Evolutionary conservation across 53 echinoderm and acorn worm species (phyloP).

Genomic region (Echinarachnius parma): DNA sequence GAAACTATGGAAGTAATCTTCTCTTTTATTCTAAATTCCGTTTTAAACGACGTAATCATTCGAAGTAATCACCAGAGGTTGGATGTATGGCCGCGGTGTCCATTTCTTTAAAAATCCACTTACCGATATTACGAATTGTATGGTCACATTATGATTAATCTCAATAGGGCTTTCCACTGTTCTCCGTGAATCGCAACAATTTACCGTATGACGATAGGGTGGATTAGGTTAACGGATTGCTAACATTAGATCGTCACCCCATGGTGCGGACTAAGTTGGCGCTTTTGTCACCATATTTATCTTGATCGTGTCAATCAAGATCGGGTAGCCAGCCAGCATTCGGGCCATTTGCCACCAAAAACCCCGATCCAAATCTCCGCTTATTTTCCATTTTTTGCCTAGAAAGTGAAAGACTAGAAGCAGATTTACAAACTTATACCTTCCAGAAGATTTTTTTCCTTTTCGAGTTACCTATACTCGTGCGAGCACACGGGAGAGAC

Average conservation of each 20-base stretch:
- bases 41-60: slow-evolving; percentile 26
- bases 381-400: slow-evolving; percentile 28
- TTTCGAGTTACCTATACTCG: slow-evolving; percentile 39
- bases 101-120: slow-evolving; percentile 42
- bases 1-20: background rate
- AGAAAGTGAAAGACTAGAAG: slow-evolving; percentile 45
- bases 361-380: slow-evolving; percentile 44
- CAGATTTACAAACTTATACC: slow-evolving; percentile 28
- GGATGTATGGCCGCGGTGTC: slow-evolving; percentile 6
- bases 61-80: slow-evolving; percentile 11
- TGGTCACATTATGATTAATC: slow-evolving; percentile 16
- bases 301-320: slow-evolving; percentile 31
- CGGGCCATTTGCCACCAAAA: slow-evolving; percentile 43
- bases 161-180: slow-evolving; percentile 19
- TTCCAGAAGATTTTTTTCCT: background rate
- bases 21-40: background rate
- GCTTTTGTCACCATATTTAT: slow-evolving; percentile 45
- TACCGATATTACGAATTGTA: slow-evolving; percentile 49
- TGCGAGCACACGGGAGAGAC: slow-evolving; percentile 1
- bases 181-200: slow-evolving; percentile 37
- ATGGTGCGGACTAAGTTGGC: slow-evolving; percentile 34
- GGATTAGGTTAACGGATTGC: slow-evolving; percentile 46
- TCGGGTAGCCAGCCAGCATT: slow-evolving; percentile 17
- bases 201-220: slow-evolving; percentile 41
- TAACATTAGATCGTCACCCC: slow-evolving; percentile 41